Base-by-base conservation (phyloP, 2,797 vertebrate genomes). In the Pampus argenteus region DNA sequence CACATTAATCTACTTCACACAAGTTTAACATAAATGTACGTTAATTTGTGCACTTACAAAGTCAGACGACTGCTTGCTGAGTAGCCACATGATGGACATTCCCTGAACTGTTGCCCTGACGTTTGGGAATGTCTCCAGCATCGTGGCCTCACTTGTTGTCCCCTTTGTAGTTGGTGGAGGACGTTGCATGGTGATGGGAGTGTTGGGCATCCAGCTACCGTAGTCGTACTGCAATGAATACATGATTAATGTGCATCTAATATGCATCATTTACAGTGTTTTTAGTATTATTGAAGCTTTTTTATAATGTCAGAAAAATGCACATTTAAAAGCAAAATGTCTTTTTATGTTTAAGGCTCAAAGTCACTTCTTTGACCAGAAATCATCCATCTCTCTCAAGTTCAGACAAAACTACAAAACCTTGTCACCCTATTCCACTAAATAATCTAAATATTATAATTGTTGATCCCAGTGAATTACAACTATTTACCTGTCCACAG, bases 171-270 rank as follows among this genome's bases (percentile, higher is more conserved):
- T 86, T 5, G 87, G 88, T 48, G 90, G 90, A 51, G 87, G 86
- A 1, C 0, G 67, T 59, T 88, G 84, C 29, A 92, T 50, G 2
- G 87, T 2, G 11, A 48, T 5, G 17, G 89, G 90, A 18, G 36
- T 48, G 85, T 92, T 92, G 68, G 88, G 87, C 86, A 91, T 89
- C 86, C 84, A 91, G 65, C 70, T 66, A 22, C 58, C 85, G 3
- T 77, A 87, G 68, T 91, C 88, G 61, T 4, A 90, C 88, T 93
- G 63, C 3, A 67, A 72, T 5, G 6, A 44, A 84, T 26, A 5
- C 50, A 52, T 3, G 5, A 52, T 10, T 29, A n/a, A 23, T 48
- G 45, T 3, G 25, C 4, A 48, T 48, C 9, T n/a, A 20, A 23
- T 25, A 49, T 17, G 4, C 18, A 18, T 18, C 17, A 44, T 44